Base-by-base conservation (phyloP, 2,888 invertebrate genomes). In the Ornithoptera priamus region DNA sequence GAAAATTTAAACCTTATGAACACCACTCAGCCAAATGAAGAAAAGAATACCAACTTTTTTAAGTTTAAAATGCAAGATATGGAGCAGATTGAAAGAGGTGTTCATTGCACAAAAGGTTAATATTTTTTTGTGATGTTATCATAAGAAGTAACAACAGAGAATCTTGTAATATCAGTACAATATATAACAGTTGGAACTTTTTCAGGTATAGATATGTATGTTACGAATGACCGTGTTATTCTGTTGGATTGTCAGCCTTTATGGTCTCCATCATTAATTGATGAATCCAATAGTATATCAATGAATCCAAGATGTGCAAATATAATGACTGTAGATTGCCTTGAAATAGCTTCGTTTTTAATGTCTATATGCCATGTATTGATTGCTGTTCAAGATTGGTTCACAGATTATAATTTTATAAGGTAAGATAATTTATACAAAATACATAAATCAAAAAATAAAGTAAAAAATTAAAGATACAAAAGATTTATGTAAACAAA, bases 311-410 rank as follows among this genome's bases (percentile, higher is more conserved):
- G 92, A 24, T 89, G 88, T 70, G 87, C 89, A 8, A 93, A 95
- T 75, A 94, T 94, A 74, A 89, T 94, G 57, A 94, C 94, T 0
- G 92, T 94, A 2, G 96, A 96, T 81, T 96, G 96, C 56, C 88
- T 98, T 60, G 97, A 98, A 83, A 92, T 97, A 71, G 94, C 97
- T 18, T 95, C 97, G 0, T 97, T 97, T 82, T 85, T 99, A 66
- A 94, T 98, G 91, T 96, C 97, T 3, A 96, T 98, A 56, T 98
- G 98, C 78, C 98, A 99, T 85, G 95, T 98, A 1, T 93, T 99
- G 10, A 93, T 99, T 69, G 94, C 98, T 53, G 96, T 97, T 0
- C 96, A 98, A 80, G 98, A 99, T 83, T 98, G 97, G 95, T 97
- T 97, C 81, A 93, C 96, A 4, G 97, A 97, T 87, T 95, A 97